Percentiles rank a stretch among this genome's conserved stretches.
phyloP scores from a whole-genome alignment of 2,113 vertebrate genomes.

The Herpailurus yagouaroundi region DNA sequence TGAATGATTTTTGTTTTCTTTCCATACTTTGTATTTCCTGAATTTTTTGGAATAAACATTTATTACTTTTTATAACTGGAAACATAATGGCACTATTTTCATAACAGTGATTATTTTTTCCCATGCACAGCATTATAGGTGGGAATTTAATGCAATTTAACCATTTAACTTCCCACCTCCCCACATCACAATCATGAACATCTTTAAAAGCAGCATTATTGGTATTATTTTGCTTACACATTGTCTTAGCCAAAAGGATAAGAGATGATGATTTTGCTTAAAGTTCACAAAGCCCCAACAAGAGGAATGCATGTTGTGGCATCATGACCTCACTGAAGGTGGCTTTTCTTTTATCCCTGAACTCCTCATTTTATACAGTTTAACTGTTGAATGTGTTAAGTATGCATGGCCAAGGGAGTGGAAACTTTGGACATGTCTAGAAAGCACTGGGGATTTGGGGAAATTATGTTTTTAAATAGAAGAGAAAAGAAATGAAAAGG shows the following conservation, averaged over 20 bases:
- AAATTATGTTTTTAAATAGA: conserved; percentile 22
- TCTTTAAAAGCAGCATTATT: conserved; percentile 46
- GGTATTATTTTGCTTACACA: conserved; percentile 14
- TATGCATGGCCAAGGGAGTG: not conserved
- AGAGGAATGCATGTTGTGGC: not conserved
- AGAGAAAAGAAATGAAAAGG: not conserved
- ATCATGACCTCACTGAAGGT: not conserved
- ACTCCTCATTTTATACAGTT: not conserved
- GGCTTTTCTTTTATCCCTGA: not conserved
- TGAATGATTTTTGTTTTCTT: conserved; percentile 58
- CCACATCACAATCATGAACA: not conserved
- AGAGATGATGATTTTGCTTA: conserved; percentile 15
- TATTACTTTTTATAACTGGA: conserved; percentile 56
- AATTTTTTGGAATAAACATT: conserved; percentile 47
- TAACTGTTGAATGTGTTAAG: not conserved
- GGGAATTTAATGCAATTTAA: conserved; percentile 39
- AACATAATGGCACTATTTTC: conserved; percentile 43
- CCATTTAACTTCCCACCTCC: not conserved
- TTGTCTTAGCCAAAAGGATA: not conserved
- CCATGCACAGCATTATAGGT: not conserved
- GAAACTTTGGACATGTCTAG: not conserved
- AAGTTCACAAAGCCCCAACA: not conserved
- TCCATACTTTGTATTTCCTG: conserved; percentile 16
- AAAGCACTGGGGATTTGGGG: not conserved
- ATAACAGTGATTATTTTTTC: conserved; percentile 5